These are phyloP conservation scores for Villa cingulata DNA, from an alignment of 2,888 invertebrate species.

Conservation along the genomic window DNA sequence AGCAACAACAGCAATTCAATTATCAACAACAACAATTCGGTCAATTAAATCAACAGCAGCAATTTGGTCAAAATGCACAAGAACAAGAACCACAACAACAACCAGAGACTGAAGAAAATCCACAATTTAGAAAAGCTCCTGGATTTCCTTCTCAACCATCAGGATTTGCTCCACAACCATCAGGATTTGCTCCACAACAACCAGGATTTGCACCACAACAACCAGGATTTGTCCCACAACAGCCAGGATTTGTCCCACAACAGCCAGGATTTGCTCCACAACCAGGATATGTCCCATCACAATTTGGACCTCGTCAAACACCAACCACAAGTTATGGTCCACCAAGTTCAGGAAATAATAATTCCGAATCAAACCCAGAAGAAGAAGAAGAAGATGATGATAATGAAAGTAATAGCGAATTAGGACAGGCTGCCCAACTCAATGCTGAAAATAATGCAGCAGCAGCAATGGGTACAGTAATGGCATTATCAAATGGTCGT, in stretches of 20 bases:
- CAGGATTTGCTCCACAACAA: slow-evolving; percentile 1
- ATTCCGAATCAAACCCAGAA: slow-evolving; percentile 13
- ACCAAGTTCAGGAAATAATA: slow-evolving; percentile 13
- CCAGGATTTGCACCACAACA: neutral
- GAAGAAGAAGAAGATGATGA: neutral
- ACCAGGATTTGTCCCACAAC: slow-evolving; percentile 1
- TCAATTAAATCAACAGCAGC: slow-evolving; percentile 4
- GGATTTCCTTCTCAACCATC: too few species aligned
- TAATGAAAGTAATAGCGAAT: neutral
- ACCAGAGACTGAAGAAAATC: neutral
- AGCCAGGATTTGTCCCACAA: neutral
- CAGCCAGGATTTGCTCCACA: slow-evolving; percentile 1
- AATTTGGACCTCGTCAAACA: neutral
- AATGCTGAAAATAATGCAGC: neutral
- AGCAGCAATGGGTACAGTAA: slow-evolving; percentile 1
- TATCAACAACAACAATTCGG: slow-evolving; percentile 1
- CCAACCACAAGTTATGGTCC: slow-evolving; percentile 19
- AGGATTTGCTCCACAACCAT: slow-evolving; percentile 3
- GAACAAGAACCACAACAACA: slow-evolving; percentile 2
- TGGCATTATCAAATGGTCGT: slow-evolving; percentile 24
- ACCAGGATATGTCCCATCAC: neutral
- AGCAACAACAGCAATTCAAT: slow-evolving; percentile 1
- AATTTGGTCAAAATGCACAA: neutral
- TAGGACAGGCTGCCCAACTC: neutral
- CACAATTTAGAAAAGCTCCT: neutral